Base-by-base conservation (phyloP, 2,888 invertebrate species). In the Ophion slaviceki region DNA sequence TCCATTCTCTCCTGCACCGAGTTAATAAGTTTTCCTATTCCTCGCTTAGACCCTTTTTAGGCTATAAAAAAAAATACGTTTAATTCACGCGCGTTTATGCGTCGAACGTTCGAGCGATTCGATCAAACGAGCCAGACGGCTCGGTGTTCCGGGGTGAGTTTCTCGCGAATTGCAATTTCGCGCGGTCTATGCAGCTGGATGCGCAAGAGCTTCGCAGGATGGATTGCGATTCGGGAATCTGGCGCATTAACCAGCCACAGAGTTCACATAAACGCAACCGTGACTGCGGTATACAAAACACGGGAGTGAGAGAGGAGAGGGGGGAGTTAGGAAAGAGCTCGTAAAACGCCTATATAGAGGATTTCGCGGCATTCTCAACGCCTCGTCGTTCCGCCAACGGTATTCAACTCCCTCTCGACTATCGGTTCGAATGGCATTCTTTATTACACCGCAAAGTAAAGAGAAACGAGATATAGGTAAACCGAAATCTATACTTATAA, bases 211-310 rank as follows among this genome's bases (percentile, higher is more conserved):
- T 59, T 24, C 68, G 75, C 36, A 59, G 81, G 81, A 84, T 80
- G 83, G 80, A 82, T 82, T 84, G 86, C 80, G 88, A 89, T 89
- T 87, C 85, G 53, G 88, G 88, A 90, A 90, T 89, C 89, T 86
- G 89, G 88, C 88, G 88, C 89, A 90, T 91, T 91, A 91, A 89
- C 86, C 87, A 89, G 84, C 90, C 90, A 88, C 91, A 90, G 87
- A 91, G 87, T 78, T 82, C 88, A 88, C 83, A 81, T 86, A 86
- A 80, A 87, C 81, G 81, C 72, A 24, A 72, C 40, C 77, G 72
- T 67, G 72, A 77, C 72, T 72, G n/a, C 62, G 47, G 68, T 72
- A 59, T 70, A 79, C 47, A 47, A 11, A 47, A 47, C 14, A 47
- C 14, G 47, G 1, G 47, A 47, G 10, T 2, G 47, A 14, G 47